Percentiles rank a stretch among this genome's conserved stretches.
Evolutionary conservation across 2,888 invertebrate genomes (phyloP).

Genomic region (Lasius fuliginosus): DNA sequence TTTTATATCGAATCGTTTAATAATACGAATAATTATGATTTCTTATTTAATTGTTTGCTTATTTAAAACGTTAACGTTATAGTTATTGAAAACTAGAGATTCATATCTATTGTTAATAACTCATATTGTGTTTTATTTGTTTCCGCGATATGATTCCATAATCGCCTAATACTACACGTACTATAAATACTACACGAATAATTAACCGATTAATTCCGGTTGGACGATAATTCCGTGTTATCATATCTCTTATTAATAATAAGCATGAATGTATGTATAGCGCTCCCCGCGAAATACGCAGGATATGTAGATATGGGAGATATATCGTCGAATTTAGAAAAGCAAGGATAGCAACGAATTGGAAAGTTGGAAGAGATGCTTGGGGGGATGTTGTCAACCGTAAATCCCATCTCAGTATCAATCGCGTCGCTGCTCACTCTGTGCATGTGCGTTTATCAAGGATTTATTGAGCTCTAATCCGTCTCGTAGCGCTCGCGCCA

Average conservation of each 20-base stretch:
- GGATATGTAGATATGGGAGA: not conserved
- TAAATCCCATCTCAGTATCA: constrained; percentile 45
- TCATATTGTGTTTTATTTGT: not conserved
- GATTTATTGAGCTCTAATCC: constrained; percentile 39
- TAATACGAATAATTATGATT: not conserved
- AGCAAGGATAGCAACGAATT: not conserved
- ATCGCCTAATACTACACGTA: not conserved
- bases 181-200: not conserved
- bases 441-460: constrained; percentile 44
- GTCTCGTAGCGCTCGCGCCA: not conserved
- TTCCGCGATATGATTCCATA: not conserved
- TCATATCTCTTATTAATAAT: constrained; percentile 23
- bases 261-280: not conserved
- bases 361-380: not conserved
- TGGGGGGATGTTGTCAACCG: not conserved
- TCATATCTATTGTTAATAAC: constrained; percentile 26
- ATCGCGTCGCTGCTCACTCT: constrained; percentile 2
- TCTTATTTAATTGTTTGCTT: not conserved
- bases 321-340: not conserved
- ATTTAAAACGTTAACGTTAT: constrained; percentile 5
- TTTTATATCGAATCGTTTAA: not conserved
- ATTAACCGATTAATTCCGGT: constrained; percentile 16
- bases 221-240: not conserved
- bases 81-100: not conserved
- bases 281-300: not conserved